Base-by-base conservation (phyloP, 2,113 vertebrate genomes). In the Hemicordylus capensis region DNA sequence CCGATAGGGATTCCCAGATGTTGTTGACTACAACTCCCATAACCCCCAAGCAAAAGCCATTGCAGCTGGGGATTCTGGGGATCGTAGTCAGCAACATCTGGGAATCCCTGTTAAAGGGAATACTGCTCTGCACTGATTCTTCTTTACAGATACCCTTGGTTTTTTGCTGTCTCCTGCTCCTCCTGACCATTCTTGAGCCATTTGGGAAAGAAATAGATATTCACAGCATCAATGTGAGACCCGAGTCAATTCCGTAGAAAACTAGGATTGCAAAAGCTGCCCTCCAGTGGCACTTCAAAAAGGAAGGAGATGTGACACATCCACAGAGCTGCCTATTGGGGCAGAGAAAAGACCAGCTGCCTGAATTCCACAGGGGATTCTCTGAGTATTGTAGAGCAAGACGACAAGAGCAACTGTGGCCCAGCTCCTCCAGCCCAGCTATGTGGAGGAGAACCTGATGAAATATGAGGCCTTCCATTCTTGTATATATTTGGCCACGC, bases 391-490 rank as follows among this genome's bases (percentile, higher is more conserved):
- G 34, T 12, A 66, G 31, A 11, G 12, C 64, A n/a, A 66, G 64
- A 66, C 34, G 64, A 34, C 14, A 28, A 15, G 64, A 34, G 64
- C 64, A 7, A 31, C 28, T 28, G 20, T 1, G 0, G 42, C 26
- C 22, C 24, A 31, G 3, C 26, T 48, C 0, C 69, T 44, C 59
- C 37, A 0, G 20, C 87, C 80, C 85, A 84, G n/a, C n/a, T n/a
- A n/a, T 20, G 6, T 37, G 63, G 3, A 46, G 20, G 85, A 76
- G 26, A 14, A 24, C 77, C 51, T 39, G 48, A 26, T 0, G 0
- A 67, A 14, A 76, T 63, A 44, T 34, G 0, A 73, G 81, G 12
- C 46, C 20, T 34, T 85, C 59, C 3, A 37, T 12, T 85, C 61
- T 26, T n/a, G 34, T 3, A 26, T 10, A 24, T 73, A 6, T 66